Evolutionary conservation across 2,113 vertebrate genomes (phyloP), one percentile per base, ranked within the genome.

Genomic region (Entomyzon cyanotis): DNA sequence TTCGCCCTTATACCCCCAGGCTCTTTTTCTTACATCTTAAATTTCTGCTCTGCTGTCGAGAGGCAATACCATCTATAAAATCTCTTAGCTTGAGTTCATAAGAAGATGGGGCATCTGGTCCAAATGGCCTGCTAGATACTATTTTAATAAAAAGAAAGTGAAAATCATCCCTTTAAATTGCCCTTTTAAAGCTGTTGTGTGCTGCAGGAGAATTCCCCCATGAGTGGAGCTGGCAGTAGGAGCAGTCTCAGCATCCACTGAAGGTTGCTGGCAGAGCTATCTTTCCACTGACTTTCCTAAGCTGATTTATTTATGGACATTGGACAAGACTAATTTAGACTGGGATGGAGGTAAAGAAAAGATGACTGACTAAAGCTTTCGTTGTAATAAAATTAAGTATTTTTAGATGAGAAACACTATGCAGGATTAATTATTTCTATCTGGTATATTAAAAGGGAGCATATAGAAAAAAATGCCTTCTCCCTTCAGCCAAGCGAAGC

Each of bases 241-340:
- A 94, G 0, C 82, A 55, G 64, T 44, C 31, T 56, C 87, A 62
- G 69, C 69, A 50, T 76, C 84, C 7, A 8, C 68, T 73, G 88
- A 70, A 89, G 95, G 89, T 42, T 92, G 52, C 74, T 95, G 91
- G 87, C 90, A 89, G 91, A 91, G 87, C 91, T 95, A 23, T 81
- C 93, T 94, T 96, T 49, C 81, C 87, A 46, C 71, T 91, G 92
- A 30, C 76, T 97, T 95, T 79, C 74, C 94, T 96, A 92, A 96
- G 89, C 90, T 93, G 83, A 91, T 95, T 95, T 96, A 94, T 95
- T 97, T 97, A 92, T 94, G 92, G 93, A 53, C 60, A 18, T 55
- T 50, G 71, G 80, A 76, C 60, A 80, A 64, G 95, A 59, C 75
- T 93, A 76, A 86, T 91, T 93, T 92, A 95, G 41, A 10, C 46